phyloP scores from a whole-genome alignment of 2,113 vertebrate genomes.

The Seriola aureovittata region DNA sequence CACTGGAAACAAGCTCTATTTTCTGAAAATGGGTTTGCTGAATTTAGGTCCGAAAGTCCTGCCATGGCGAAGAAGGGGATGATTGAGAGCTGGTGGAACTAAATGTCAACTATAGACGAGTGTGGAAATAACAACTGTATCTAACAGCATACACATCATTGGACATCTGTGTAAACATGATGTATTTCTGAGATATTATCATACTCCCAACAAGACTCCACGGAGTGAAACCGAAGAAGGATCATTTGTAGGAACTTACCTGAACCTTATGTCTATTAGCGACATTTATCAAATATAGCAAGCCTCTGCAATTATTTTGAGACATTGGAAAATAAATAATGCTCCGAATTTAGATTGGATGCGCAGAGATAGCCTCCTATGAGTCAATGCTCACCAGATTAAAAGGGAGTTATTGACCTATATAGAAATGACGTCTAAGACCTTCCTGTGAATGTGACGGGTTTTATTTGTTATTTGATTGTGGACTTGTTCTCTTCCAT shows the following conservation, averaged over 20 bases:
- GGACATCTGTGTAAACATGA: background rate
- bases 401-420: no score
- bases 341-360: background rate
- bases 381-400: no score
- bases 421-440: background rate
- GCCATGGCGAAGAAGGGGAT: background rate
- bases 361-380: background rate
- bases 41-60: conserved; percentile 27
- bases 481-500: no score
- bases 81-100: background rate
- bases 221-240: no score
- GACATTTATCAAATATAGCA: background rate
- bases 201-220: background rate
- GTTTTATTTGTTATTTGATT: background rate
- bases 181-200: background rate
- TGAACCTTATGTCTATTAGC: background rate
- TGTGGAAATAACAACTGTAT: background rate
- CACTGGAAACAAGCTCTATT: conserved; percentile 38
- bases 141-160: background rate
- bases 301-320: background rate
- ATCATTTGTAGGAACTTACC: background rate
- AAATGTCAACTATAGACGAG: background rate
- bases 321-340: background rate
- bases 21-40: conserved; percentile 20
- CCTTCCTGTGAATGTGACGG: background rate